These are phyloP conservation scores for Sander lucioperca DNA, from an alignment of 2,113 vertebrate species.

Conservation along the genomic window DNA sequence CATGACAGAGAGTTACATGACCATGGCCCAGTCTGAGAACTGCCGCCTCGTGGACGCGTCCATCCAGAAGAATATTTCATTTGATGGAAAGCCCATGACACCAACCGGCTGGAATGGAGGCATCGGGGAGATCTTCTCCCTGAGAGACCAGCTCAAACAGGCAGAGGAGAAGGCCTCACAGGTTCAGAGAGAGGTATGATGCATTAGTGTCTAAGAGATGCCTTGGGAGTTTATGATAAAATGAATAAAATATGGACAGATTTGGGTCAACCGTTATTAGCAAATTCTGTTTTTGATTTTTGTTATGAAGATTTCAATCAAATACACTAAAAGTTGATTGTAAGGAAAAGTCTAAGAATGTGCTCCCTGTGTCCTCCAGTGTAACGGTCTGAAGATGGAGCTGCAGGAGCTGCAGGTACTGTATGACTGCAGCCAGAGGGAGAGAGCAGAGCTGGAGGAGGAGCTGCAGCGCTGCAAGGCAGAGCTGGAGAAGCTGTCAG, in stretches of 20 bases:
- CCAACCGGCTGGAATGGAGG: constrained; percentile 82
- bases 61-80: constrained; percentile 88
- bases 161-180: constrained; percentile 86
- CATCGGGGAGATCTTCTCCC: constrained; percentile 80
- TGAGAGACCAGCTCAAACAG: constrained; percentile 87
- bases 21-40: constrained; percentile 73
- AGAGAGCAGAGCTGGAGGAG: constrained; percentile 87
- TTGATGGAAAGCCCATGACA: constrained; percentile 83
- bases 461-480: constrained; percentile 91
- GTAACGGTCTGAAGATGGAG: constrained; percentile 85
- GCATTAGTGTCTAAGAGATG: background rate
- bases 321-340: background rate
- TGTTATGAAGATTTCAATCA: background rate
- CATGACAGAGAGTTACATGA: constrained; percentile 77
- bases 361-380: constrained; percentile 79
- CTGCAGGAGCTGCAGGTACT: constrained; percentile 86
- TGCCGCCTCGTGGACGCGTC: constrained; percentile 83
- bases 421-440: constrained; percentile 87
- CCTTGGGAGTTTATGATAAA: background rate
- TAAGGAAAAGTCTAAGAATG: background rate
- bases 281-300: background rate
- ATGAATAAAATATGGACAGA: constrained; percentile 16
- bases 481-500: constrained; percentile 88
- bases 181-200: constrained; percentile 86
- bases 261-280: background rate